A percentile compares a stretch with the other conserved stretches of the same genome.
phyloP scores from a whole-genome alignment of 1,140 invertebrate species.

The Drosophila erecta region DNA sequence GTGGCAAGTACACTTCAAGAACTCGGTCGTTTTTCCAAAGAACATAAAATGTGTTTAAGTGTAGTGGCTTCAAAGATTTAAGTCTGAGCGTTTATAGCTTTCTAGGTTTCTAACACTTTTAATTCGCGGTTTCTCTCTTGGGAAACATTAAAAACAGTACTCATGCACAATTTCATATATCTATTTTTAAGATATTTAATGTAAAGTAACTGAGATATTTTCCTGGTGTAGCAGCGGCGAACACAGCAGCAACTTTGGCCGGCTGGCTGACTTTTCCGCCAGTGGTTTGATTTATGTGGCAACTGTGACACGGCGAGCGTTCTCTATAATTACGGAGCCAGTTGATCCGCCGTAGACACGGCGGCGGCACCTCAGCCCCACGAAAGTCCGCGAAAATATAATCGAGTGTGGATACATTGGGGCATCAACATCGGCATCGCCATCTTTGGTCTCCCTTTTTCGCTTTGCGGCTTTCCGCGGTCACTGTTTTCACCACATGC shows the following conservation, averaged over 20 bases:
- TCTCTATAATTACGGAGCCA: conserved; percentile 72
- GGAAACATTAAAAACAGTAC: no score
- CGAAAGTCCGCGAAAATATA: conserved; percentile 21
- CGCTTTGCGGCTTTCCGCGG: not conserved
- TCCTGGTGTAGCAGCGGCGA: conserved; percentile 1
- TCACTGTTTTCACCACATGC: conserved; percentile 48
- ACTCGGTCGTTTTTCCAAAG: not conserved
- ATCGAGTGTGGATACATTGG: conserved; percentile 24
- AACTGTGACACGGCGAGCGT: conserved; percentile 71
- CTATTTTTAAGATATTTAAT: no score
- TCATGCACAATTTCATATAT: no score
- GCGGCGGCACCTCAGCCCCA: conserved; percentile 47
- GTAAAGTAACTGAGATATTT: not conserved
- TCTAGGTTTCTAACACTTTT: no score
- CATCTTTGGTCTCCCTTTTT: conserved; percentile 15
- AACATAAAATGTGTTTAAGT: no score
- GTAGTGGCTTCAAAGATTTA: not conserved
- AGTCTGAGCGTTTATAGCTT: no score
- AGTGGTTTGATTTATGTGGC: conserved; percentile 74
- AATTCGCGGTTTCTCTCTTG: no score
- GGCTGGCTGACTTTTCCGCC: conserved; percentile 72
- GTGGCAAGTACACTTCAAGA: conserved; percentile 55
- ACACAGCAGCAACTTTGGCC: conserved; percentile 41
- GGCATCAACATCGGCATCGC: not conserved
- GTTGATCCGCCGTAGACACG: conserved; percentile 50